phyloP scores from a whole-genome alignment of 2,888 invertebrate species.

The Trachelus stipa region DNA sequence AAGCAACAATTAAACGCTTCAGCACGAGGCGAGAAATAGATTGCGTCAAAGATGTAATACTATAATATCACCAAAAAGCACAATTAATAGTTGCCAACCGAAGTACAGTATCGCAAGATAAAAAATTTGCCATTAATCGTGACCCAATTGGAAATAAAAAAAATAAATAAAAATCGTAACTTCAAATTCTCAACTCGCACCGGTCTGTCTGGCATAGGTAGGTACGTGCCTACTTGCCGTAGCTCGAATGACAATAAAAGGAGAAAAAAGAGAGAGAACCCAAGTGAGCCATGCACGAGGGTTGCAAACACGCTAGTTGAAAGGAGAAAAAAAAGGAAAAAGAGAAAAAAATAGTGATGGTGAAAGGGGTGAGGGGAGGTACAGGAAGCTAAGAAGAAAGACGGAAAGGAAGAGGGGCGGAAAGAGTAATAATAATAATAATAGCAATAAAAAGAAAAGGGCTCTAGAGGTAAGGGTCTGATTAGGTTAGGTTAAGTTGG shows the following conservation, averaged over 20 bases:
- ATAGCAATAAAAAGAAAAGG: neutral
- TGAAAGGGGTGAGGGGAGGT: conserved; percentile 15
- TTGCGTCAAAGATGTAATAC: neutral
- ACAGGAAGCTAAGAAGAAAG: conserved; percentile 38
- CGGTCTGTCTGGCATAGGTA: neutral
- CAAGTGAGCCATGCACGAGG: neutral
- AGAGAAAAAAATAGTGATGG: neutral
- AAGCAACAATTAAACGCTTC: neutral
- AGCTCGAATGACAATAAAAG: neutral
- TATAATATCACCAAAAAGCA: neutral
- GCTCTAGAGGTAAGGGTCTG: neutral
- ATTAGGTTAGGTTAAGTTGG: neutral
- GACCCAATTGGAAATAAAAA: too few relatives aligned
- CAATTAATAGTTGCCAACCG: neutral
- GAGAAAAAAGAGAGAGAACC: neutral
- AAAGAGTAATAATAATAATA: conserved; percentile 18
- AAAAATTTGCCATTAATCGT: too few relatives aligned
- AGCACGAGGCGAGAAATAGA: neutral
- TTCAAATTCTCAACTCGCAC: neutral
- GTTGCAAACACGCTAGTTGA: neutral
- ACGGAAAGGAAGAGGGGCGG: conserved; percentile 59
- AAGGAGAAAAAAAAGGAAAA: conserved; percentile 17
- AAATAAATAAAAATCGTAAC: too few relatives aligned
- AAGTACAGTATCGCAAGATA: too few relatives aligned
- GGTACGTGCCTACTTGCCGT: neutral